Conservation (phyloP, 2,888 invertebrate genomes). For the Lepidocyrtinus sp. region DNA sequence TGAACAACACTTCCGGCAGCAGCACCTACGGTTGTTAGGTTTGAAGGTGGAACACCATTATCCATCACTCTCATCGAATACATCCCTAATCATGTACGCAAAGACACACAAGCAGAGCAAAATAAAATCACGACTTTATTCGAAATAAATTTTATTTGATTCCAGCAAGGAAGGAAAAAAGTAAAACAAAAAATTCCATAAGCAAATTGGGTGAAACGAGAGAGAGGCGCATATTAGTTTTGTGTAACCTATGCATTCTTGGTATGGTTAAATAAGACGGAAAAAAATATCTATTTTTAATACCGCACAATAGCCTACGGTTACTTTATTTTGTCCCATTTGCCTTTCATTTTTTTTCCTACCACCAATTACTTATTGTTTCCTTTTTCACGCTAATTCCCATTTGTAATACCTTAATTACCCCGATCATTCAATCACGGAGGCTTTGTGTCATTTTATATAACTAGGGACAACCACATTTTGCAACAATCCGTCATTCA, state of each 20-base stretch:
- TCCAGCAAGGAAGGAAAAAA: too few species aligned
- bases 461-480: neutral
- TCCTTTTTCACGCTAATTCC: constrained; percentile 11
- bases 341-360: neutral
- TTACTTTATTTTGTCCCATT: neutral
- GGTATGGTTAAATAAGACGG: too few species aligned
- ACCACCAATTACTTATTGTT: constrained; percentile 10
- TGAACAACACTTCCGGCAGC: constrained; percentile 66
- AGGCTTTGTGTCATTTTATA: constrained; percentile 5
- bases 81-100: constrained; percentile 78
- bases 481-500: neutral
- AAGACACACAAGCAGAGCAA: neutral
- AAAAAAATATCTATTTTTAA: neutral
- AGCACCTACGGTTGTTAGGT: constrained; percentile 69
- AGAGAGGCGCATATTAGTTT: neutral
- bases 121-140: constrained; percentile 19
- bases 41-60: constrained; percentile 72
- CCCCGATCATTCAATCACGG: constrained; percentile 18
- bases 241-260: too few species aligned
- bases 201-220: neutral
- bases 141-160: too few species aligned
- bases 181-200: too few species aligned
- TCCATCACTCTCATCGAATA: constrained; percentile 91
- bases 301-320: constrained; percentile 5
- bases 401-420: constrained; percentile 16